Evolutionary conservation across 2,888 invertebrate species (phyloP).

Genomic region (Phorcus lineatus): DNA sequence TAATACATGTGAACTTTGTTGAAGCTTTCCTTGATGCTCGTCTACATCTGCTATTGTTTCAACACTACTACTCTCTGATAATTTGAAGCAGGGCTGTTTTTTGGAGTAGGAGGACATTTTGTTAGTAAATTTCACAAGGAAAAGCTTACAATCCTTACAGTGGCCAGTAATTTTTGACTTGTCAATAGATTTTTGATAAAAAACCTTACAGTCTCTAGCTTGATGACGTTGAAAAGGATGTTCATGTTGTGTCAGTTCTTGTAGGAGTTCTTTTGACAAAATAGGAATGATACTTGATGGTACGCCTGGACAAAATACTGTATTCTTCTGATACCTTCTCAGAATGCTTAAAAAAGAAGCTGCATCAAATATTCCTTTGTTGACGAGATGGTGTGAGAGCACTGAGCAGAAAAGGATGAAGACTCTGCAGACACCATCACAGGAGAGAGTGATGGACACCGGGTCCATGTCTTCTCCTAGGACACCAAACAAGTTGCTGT

Average conservation of each 20-base stretch:
- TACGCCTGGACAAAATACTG: slow-evolving; percentile 1
- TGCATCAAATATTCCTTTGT: slow-evolving; percentile 21
- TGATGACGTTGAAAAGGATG: slow-evolving; percentile 21
- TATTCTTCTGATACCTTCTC: not conserved
- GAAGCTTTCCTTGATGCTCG: not conserved
- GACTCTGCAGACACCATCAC: not conserved
- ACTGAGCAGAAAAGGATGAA: slow-evolving; percentile 2
- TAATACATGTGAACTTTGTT: too few relatives aligned
- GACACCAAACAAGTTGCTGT: slow-evolving; percentile 10
- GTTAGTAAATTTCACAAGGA: not conserved
- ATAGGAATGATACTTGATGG: not conserved
- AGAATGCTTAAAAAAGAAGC: slow-evolving; percentile 14
- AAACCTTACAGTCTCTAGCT: slow-evolving; percentile 10
- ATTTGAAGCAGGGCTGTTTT: too few relatives aligned
- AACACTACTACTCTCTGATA: too few relatives aligned
- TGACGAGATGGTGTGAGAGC: not conserved
- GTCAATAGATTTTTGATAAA: not conserved
- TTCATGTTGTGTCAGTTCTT: not conserved
- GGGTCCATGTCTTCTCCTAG: slow-evolving; percentile 25
- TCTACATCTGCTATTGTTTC: too few relatives aligned
- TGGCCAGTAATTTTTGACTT: not conserved
- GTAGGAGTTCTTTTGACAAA: not conserved
- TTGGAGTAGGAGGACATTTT: not conserved
- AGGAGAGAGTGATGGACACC: not conserved
- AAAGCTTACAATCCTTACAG: not conserved